Base-by-base conservation (phyloP, 1,140 invertebrate species). In the Ceratosolen solmsi region DNA sequence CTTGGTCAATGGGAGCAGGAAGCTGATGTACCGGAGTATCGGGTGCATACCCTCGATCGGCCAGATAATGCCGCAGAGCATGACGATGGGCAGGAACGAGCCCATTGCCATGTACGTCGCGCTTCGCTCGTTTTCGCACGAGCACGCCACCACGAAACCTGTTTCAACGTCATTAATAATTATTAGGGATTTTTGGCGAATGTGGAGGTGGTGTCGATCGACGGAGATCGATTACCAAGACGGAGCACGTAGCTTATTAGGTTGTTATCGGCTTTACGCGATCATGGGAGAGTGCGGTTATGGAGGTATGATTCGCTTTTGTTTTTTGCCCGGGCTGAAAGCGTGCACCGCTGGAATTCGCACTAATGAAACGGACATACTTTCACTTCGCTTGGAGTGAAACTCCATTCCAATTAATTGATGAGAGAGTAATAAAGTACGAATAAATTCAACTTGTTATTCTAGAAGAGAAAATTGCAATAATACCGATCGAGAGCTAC, bases 91-190 rank as follows among this genome's bases (percentile, higher is more conserved):
- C 83, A 99, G 94, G 88, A 99, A 98, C 7, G 96, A 97, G 5
- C 98, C 98, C 88, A 99, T 93, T 0, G 97, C 96, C 83, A 98
- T 90, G 89, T 98, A 98, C 0, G 98, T 98, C 0, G 98, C 97
- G 11, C 96, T 97, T 79, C 96, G 94, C 91, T 99, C 98, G 11
- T 96, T 96, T 27, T 97, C 96, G 87, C 97, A 97, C 3, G 95
- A 91, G 41, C 95, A 95, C 0, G 97, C 97, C 27, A 98, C 96
- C 0, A 98, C 95, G 86, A 98, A 96, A 85, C 97, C 95, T 96
- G 87, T 22, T 38, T 38, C 11, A 3, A 17, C 27, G 3, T 54
- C 20, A 11, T 54, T 15, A 17, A 22, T 54, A 5, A 54, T 54
- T 54, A 3, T 54, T 22, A 54, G 5, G 9, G 51, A 54, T 22